Percentiles rank a stretch among this genome's conserved stretches.
Conservation (phyloP, 1,140 invertebrate genomes). For the Cepaea nemoralis region DNA sequence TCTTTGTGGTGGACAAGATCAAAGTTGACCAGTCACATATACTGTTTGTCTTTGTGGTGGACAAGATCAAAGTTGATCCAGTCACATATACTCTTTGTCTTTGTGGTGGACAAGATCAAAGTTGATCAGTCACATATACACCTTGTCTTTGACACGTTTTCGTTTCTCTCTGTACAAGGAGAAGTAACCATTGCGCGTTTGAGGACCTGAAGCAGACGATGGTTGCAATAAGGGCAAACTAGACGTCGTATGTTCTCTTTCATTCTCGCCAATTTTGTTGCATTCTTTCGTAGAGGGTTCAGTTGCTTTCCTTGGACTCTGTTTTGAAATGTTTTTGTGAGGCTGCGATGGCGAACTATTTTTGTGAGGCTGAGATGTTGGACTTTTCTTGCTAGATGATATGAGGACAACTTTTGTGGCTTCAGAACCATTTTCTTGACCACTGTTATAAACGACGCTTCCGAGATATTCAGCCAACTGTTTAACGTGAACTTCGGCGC, state of each 20-base stretch:
- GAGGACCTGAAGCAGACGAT: neutral
- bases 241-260: neutral
- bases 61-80: no score
- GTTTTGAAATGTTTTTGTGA: neutral
- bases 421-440: neutral
- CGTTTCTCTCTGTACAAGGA: constrained; percentile 45
- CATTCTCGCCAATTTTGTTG: neutral
- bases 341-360: neutral
- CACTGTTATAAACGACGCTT: constrained; percentile 33
- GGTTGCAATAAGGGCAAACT: neutral
- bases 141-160: constrained; percentile 35
- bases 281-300: neutral
- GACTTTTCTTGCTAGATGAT: neutral
- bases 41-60: no score
- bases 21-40: no score
- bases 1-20: no score
- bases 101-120: no score
- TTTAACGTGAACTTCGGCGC: constrained; percentile 41
- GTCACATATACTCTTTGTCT: no score
- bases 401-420: neutral
- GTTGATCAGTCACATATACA: no score
- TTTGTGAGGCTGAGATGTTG: neutral
- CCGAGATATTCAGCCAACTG: constrained; percentile 43
- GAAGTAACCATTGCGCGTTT: constrained; percentile 35
- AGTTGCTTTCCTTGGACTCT: neutral